Evolutionary conservation across 1,140 invertebrate species (phyloP).

Genomic region (Dreissena polymorpha): DNA sequence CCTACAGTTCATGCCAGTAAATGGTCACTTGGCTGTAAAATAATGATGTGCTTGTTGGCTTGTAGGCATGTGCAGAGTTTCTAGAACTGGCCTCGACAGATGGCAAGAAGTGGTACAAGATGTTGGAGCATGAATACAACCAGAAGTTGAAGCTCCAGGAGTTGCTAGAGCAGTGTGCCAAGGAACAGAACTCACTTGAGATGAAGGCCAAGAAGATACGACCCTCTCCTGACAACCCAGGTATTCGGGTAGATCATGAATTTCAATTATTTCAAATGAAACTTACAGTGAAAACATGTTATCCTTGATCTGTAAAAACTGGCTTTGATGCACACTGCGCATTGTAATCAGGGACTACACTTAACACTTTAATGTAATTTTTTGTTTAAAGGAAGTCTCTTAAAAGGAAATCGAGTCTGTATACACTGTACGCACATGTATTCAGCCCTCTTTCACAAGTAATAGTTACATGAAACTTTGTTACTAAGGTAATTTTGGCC

Average conservation of each 20-base stretch:
- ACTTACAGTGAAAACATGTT: not conserved
- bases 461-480: too few relatives aligned
- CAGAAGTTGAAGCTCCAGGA: constrained; percentile 96
- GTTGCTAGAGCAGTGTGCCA: constrained; percentile 97
- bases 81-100: constrained; percentile 91
- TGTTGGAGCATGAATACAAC: constrained; percentile 96
- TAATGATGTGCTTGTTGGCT: too few relatives aligned
- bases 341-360: too few relatives aligned
- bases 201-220: constrained; percentile 78
- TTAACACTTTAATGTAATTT: too few relatives aligned
- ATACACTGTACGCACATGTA: too few relatives aligned
- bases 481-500: too few relatives aligned
- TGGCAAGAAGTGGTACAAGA: constrained; percentile 93
- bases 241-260: not conserved
- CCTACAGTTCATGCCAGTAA: too few relatives aligned
- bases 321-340: not conserved
- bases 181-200: constrained; percentile 96
- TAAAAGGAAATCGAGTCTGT: too few relatives aligned
- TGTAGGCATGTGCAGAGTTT: constrained; percentile 93
- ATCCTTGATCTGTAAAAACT: not conserved
- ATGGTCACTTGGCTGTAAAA: too few relatives aligned
- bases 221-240: constrained; percentile 32
- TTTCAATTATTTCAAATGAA: not conserved
- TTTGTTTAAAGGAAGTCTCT: too few relatives aligned
- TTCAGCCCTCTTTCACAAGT: too few relatives aligned